phyloP scores from a whole-genome alignment of 2,797 vertebrate genomes.

The Dermochelys coriacea region DNA sequence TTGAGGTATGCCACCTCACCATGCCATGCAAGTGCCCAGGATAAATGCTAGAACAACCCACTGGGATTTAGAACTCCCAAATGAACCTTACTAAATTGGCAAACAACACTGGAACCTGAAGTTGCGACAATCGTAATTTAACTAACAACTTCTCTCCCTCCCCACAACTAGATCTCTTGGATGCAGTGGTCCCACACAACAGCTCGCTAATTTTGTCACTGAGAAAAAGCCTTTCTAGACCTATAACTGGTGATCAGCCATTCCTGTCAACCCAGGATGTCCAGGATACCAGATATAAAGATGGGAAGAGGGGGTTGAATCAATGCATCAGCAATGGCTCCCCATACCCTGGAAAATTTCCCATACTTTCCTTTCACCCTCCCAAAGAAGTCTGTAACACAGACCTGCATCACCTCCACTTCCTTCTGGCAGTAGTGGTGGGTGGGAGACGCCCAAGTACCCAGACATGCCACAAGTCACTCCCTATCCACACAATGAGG shows the following conservation, averaged over 20 bases:
- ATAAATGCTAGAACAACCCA: background rate
- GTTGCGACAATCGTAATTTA: background rate
- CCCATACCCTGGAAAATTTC: background rate
- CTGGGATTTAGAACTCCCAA: background rate
- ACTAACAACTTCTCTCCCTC: background rate
- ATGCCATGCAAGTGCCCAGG: background rate
- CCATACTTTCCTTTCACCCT: background rate
- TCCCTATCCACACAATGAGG: accelerated
- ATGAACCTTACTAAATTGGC: background rate
- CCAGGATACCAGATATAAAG: background rate
- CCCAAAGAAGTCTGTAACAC: background rate
- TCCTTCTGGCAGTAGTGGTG: background rate
- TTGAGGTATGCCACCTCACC: background rate
- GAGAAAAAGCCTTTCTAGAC: background rate
- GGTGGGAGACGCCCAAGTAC: background rate
- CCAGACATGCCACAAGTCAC: background rate
- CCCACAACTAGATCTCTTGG: background rate
- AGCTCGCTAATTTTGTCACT: background rate
- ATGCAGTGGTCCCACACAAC: background rate
- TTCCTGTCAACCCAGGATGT: background rate
- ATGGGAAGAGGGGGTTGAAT: background rate
- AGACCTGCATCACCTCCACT: background rate
- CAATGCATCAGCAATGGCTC: background rate
- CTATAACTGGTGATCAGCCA: background rate
- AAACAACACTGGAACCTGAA: background rate